Percentiles rank a stretch among this genome's conserved stretches.
phyloP scores from a whole-genome alignment of 2,797 vertebrate species.

The Gastrophryne carolinensis region DNA sequence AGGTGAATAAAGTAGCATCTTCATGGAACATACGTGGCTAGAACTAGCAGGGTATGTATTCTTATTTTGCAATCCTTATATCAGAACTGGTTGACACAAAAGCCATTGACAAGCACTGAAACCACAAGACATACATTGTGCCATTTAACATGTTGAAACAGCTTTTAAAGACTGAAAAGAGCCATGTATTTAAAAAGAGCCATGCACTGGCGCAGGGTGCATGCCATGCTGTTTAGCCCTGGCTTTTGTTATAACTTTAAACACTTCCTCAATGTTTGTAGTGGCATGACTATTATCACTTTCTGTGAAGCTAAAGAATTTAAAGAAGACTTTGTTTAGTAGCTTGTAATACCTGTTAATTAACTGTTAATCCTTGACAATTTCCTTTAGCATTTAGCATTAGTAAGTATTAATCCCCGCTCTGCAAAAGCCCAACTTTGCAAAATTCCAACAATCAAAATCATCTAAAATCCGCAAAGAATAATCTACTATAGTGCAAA shows the following conservation, averaged over 20 bases:
- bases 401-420: slow-evolving; percentile 26
- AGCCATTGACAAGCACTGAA: no score
- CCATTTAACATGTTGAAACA: no score
- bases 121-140: no score
- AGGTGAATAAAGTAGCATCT: no score
- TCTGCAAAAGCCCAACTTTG: not conserved
- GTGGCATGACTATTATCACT: not conserved
- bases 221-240: no score
- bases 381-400: slow-evolving; percentile 1
- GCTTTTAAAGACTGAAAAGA: no score
- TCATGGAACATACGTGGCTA: no score
- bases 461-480: slow-evolving; percentile 16
- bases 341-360: slow-evolving; percentile 10
- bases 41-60: no score
- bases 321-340: not conserved
- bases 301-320: not conserved
- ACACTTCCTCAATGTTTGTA: not conserved
- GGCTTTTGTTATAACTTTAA: not conserved
- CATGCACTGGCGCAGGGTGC: no score
- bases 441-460: slow-evolving; percentile 11
- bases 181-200: no score
- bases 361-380: slow-evolving; percentile 15
- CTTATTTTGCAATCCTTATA: no score
- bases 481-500: not conserved
- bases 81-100: no score